Conservation (phyloP, 2,797 vertebrate genomes). For the Hozukius guyotensis region DNA sequence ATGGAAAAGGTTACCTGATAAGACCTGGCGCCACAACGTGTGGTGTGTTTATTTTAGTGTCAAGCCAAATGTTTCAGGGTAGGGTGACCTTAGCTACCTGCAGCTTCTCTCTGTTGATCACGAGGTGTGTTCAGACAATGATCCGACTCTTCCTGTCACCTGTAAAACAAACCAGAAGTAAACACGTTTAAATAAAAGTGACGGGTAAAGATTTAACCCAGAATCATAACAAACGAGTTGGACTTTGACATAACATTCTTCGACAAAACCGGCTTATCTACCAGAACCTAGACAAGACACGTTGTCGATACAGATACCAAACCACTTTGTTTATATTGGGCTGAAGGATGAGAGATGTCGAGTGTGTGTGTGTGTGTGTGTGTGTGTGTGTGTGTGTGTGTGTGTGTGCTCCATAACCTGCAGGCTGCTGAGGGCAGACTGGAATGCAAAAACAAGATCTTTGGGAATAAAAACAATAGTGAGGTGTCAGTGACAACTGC, state of each 20-base stretch:
- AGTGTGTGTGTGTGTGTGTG: slow-evolving; percentile 1
- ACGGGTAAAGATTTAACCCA: slow-evolving; percentile 38
- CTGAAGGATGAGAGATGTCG: slow-evolving; percentile 35
- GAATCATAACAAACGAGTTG: slow-evolving; percentile 23
- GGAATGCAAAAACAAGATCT: slow-evolving; percentile 65
- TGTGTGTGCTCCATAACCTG: slow-evolving; percentile 30
- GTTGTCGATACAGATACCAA: slow-evolving; percentile 43
- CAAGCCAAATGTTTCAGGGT: slow-evolving; percentile 30
- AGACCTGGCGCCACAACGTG: slow-evolving; percentile 48
- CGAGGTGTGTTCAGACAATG: background rate
- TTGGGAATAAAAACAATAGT: slow-evolving; percentile 55
- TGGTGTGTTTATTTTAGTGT: slow-evolving; percentile 56
- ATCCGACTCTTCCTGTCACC: background rate
- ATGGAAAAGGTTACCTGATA: slow-evolving; percentile 63
- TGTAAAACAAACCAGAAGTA: slow-evolving; percentile 23
- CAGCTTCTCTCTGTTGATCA: slow-evolving; percentile 6
- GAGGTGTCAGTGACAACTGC: slow-evolving; percentile 51
- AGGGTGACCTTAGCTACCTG: slow-evolving; percentile 30
- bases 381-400: background rate
- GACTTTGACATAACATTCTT: slow-evolving; percentile 54
- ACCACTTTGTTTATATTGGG: slow-evolving; percentile 49
- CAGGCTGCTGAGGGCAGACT: slow-evolving; percentile 18
- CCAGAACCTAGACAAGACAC: slow-evolving; percentile 56
- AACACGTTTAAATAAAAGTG: slow-evolving; percentile 20
- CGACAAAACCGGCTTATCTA: slow-evolving; percentile 67